Evolutionary conservation across 2,888 invertebrate species (phyloP), one percentile per base, ranked within the genome.

Genomic region (Microctonus hyperodae): DNA sequence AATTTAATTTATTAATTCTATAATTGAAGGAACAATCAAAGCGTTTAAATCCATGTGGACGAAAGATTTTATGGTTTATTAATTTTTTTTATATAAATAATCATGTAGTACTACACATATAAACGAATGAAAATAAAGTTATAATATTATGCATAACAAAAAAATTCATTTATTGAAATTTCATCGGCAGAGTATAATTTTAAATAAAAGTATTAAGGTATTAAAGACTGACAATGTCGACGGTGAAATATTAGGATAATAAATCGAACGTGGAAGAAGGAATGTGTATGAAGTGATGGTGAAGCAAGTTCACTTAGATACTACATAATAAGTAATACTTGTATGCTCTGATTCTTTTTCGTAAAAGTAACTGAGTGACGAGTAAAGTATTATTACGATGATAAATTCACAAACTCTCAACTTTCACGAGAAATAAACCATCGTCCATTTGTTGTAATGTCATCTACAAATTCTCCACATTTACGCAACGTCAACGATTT

Each of bases 301-400:
- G 13, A 2, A 37, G n/a, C n/a, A 37, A 37, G 13, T 11, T 37
- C 13, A 37, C 13, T 13, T n/a, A n/a, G n/a, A n/a, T n/a, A n/a
- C n/a, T n/a, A n/a, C n/a, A n/a, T n/a, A n/a, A n/a, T n/a, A n/a
- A 37, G n/a, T 37, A 11, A 37, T 13, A 65, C 58, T 62, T 60
- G 44, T 33, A 44, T 33, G 60, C 35, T 48, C 50, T 58, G 58
- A 25, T 50, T 62, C 16, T 51, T 51, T 51, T 16, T 51, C 20
- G 58, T 40, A 16, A 37, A 60, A 70, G 67, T 68, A 66, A 65
- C 53, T 61, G 55, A 64, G 68, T 56, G 22, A 62, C 31, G 51
- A 28, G n/a, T 56, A 50, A 60, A 66, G 71, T 69, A 71, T 71
- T 69, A 71, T 71, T 64, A 71, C 68, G 65, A 66, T 65, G 69